Percentiles rank a stretch among this genome's conserved stretches.
Conservation (phyloP, 1,140 invertebrate species). For the Meloidogyne exigua region DNA sequence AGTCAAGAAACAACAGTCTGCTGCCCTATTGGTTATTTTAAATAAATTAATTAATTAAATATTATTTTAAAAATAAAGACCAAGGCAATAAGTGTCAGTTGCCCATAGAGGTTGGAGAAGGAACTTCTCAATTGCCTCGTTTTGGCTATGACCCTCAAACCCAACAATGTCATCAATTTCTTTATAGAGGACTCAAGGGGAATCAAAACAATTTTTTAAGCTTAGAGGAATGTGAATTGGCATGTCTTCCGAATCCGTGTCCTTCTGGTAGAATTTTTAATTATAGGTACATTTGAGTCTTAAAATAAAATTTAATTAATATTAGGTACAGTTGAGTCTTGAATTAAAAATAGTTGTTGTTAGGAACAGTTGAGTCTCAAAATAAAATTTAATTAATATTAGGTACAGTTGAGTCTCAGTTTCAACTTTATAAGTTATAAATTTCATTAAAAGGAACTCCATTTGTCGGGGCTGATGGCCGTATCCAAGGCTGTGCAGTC, state of each 20-base stretch:
- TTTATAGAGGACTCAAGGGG: slow-evolving; percentile 49
- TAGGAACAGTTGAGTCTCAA: too few relatives aligned
- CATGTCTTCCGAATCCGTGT: slow-evolving; percentile 59
- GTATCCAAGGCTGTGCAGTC: slow-evolving; percentile 53
- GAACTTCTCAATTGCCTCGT: slow-evolving; percentile 28
- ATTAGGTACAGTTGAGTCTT: slow-evolving; percentile 13
- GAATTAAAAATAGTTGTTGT: slow-evolving; percentile 8
- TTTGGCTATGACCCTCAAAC: slow-evolving; percentile 44
- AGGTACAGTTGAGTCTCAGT: neutral
- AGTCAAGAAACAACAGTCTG: slow-evolving; percentile 56
- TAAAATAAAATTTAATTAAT: slow-evolving; percentile 20
- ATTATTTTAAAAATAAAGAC: neutral
- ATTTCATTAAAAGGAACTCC: slow-evolving; percentile 43
- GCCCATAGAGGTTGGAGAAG: slow-evolving; percentile 28
- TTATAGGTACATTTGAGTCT: neutral
- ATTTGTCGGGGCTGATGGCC: slow-evolving; percentile 57
- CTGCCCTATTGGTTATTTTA: slow-evolving; percentile 53
- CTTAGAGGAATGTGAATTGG: slow-evolving; percentile 49
- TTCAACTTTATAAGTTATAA: neutral
- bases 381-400: neutral
- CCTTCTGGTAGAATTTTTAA: slow-evolving; percentile 39
- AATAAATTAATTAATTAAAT: neutral
- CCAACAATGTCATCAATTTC: slow-evolving; percentile 44
- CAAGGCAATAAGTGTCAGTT: slow-evolving; percentile 17
- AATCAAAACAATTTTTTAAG: slow-evolving; percentile 53